These are phyloP conservation scores for Arenaria interpres DNA, from an alignment of 2,113 vertebrate species.

Conservation along the genomic window DNA sequence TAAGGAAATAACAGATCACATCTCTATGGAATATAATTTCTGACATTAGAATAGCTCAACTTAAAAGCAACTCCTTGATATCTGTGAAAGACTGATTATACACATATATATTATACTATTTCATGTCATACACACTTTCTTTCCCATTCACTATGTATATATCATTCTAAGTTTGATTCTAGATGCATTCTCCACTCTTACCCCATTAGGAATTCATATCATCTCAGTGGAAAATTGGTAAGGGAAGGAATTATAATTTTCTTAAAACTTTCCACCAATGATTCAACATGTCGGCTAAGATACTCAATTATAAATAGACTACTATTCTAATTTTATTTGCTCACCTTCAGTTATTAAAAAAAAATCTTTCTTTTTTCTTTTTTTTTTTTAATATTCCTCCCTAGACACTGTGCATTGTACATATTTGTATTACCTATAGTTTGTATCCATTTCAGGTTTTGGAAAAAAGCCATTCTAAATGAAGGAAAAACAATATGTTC, in stretches of 20 bases:
- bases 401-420: not conserved
- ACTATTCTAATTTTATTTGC: not conserved
- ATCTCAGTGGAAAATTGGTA: not conserved
- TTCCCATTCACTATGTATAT: not conserved
- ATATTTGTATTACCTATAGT: not conserved
- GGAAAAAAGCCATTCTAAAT: not conserved
- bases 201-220: not conserved
- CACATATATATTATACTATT: not conserved
- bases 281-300: not conserved
- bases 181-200: not conserved
- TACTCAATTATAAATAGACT: constrained; percentile 4
- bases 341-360: not conserved
- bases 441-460: not conserved
- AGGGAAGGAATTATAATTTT: not conserved
- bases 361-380: not conserved
- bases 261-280: constrained; percentile 1
- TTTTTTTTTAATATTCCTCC: not conserved
- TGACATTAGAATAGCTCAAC: constrained; percentile 11
- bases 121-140: not conserved
- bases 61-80: constrained; percentile 28
- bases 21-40: constrained; percentile 37
- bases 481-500: not conserved
- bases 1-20: constrained; percentile 30
- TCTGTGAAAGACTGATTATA: constrained; percentile 21
- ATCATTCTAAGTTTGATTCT: not conserved